Conservation (phyloP, 2,888 invertebrate genomes). For the Hetaerina titia region DNA sequence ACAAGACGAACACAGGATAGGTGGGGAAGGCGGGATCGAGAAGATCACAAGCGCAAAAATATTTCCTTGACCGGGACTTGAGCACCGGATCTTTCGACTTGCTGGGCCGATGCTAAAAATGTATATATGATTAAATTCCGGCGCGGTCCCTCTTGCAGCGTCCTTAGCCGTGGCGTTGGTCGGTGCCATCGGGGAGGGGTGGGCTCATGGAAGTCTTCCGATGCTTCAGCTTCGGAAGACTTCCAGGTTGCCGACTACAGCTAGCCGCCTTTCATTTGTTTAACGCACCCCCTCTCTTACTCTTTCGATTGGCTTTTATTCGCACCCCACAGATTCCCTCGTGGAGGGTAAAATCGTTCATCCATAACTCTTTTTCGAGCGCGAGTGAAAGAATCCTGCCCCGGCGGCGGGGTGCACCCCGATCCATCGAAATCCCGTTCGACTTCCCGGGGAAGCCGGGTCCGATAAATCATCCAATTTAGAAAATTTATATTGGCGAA, state of each 20-base stretch:
- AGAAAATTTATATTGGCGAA: not conserved
- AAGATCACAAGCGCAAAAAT: too few relatives aligned
- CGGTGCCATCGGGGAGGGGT: too few relatives aligned
- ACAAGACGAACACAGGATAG: too few relatives aligned
- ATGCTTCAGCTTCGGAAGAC: not conserved
- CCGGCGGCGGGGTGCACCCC: not conserved
- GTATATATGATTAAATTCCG: too few relatives aligned
- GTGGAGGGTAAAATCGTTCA: not conserved
- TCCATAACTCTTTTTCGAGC: conserved; percentile 4
- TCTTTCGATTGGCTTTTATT: not conserved
- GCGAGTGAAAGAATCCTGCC: not conserved
- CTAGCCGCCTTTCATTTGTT: not conserved
- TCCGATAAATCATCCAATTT: conserved; percentile 22
- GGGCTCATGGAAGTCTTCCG: too few relatives aligned
- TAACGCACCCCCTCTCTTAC: not conserved
- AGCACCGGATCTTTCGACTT: too few relatives aligned
- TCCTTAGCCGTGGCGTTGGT: too few relatives aligned
- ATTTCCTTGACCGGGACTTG: too few relatives aligned
- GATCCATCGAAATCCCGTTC: not conserved
- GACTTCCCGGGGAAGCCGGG: not conserved
- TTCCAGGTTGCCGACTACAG: too few relatives aligned
- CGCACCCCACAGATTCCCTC: not conserved
- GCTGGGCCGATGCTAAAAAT: too few relatives aligned
- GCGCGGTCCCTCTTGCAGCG: too few relatives aligned
- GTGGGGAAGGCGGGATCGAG: too few relatives aligned